Evolutionary conservation across 2,113 vertebrate genomes (phyloP).

Genomic region (Hyla sarda): DNA sequence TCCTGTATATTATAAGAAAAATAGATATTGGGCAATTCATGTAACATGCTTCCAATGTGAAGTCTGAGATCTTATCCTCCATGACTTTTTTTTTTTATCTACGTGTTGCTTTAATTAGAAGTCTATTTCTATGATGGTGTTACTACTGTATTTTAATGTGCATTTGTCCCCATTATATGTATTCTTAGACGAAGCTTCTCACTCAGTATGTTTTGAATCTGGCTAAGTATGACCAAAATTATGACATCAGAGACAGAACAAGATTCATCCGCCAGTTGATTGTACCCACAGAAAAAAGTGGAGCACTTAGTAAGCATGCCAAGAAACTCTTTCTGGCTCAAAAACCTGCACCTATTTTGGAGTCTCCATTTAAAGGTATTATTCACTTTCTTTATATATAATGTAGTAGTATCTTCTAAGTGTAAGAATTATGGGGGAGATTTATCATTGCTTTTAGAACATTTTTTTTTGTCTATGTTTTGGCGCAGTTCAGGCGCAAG

Average conservation of each 20-base stretch:
- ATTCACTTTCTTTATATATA: background rate
- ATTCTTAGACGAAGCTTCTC: constrained; percentile 89
- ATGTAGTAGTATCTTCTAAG: background rate
- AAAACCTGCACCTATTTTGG: constrained; percentile 92
- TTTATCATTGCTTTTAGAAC: no score
- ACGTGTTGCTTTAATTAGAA: no score
- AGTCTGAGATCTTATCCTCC: no score
- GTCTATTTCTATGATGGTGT: background rate
- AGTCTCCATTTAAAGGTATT: constrained; percentile 97
- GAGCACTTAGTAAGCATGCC: constrained; percentile 93
- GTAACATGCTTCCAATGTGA: no score
- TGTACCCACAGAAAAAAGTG: constrained; percentile 93
- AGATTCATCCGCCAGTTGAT: constrained; percentile 98
- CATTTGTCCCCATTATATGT: background rate
- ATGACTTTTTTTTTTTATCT: no score
- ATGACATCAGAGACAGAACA: constrained; percentile 93
- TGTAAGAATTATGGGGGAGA: no score
- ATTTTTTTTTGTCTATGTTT: no score
- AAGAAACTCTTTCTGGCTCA: constrained; percentile 97
- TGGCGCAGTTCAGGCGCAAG: no score
- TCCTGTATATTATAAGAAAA: no score
- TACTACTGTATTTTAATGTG: background rate
- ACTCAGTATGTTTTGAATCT: constrained; percentile 97
- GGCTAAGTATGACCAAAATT: constrained; percentile 98
- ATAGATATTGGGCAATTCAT: no score